Base-by-base conservation (phyloP, 2,797 vertebrate species). In the Ataeniobius toweri region DNA sequence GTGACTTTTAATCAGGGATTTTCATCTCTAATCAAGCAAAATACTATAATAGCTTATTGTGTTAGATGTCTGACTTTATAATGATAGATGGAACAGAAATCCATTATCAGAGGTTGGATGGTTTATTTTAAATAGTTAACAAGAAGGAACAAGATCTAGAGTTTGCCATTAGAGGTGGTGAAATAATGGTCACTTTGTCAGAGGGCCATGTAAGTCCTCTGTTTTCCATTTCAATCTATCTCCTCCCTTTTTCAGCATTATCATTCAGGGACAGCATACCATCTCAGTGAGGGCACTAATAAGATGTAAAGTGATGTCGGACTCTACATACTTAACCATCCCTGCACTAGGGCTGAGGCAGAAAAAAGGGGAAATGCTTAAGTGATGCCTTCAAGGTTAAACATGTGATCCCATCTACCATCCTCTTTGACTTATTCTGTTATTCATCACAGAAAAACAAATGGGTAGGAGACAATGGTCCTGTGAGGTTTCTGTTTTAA, bases 341-440 rank as follows among this genome's bases (percentile, higher is more conserved):
- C 72, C 69, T 81, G 76, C 80, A 89, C 84, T 80, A 82, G 85
- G 76, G 70, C 85, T 77, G 83, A 28, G 26, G 16, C 51, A 86
- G 78, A 88, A 81, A 83, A 85, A 89, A 77, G 85, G 76, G 77
- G 82, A 82, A 81, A 87, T 89, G 76, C 91, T 89, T 80, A 89
- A 85, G 85, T 87, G 85, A 94, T 86, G 84, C 88, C 87, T 94
- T 94, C 92, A 95, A 95, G 95, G 94, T 95, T 95, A 95, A 94
- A 93, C 79, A 93, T 91, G 85, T 80, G 75, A 80, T 87, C 71
- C 80, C 85, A 73, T 89, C 85, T 83, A 77, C 78, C 12, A 53
- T 87, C 81, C 80, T 90, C 79, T 58, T 81, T 90, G 88, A 87
- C 88, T 86, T 90, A 81, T 92, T 93, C 89, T 84, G 83, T 89